Percentiles rank a stretch among this genome's conserved stretches.
phyloP scores from a whole-genome alignment of 1,140 invertebrate species.

The Nymphalis io region DNA sequence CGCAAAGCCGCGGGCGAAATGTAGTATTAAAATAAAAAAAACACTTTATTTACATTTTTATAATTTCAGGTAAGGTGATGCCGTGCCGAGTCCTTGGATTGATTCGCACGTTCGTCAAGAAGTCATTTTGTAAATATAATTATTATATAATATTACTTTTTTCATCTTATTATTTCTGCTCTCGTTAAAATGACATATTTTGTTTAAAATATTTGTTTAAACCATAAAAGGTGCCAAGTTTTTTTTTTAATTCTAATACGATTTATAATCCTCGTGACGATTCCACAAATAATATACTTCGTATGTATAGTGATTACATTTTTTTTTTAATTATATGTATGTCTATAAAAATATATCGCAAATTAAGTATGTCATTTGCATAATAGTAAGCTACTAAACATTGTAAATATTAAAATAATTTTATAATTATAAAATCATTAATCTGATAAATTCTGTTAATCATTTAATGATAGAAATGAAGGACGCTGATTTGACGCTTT shows the following conservation, averaged over 20 bases:
- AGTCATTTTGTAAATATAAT: constrained; percentile 40
- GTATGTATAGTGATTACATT: constrained; percentile 3
- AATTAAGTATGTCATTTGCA: background rate
- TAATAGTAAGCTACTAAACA: background rate
- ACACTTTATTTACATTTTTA: background rate
- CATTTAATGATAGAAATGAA: constrained; percentile 2
- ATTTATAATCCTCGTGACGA: background rate
- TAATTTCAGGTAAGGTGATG: constrained; percentile 19
- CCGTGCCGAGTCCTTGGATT: background rate
- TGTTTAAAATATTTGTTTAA: constrained; percentile 5
- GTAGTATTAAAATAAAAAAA: no score
- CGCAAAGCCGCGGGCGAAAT: no score
- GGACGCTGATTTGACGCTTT: no score
- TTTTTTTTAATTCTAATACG: constrained; percentile 14
- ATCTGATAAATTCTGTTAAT: background rate
- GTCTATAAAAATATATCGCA: background rate
- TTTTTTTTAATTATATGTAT: constrained; percentile 1
- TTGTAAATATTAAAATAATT: constrained; percentile 22
- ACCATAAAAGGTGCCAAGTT: constrained; percentile 33
- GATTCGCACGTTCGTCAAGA: constrained; percentile 10
- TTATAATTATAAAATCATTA: constrained; percentile 7
- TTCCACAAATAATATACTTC: constrained; percentile 1
- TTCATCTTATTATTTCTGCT: constrained; percentile 18
- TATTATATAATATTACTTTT: constrained; percentile 18
- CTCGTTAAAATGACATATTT: background rate